Base-by-base conservation (phyloP, 2,113 vertebrate genomes). In the Ondatra zibethicus region DNA sequence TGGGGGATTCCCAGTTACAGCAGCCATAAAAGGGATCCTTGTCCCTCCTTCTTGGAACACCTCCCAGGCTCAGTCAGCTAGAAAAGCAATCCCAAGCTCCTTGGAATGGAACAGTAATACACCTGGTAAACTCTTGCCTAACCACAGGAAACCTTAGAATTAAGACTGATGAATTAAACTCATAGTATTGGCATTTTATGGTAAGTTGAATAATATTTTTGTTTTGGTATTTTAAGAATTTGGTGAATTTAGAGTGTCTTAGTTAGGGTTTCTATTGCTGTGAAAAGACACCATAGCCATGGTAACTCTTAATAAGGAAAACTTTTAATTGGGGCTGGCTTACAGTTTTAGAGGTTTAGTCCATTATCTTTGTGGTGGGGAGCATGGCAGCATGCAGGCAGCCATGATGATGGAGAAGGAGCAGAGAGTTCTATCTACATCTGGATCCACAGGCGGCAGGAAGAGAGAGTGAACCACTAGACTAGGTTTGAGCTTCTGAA, bases 161-260 rank as follows among this genome's bases (percentile, higher is more conserved):
- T 82, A 58, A 84, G 13, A 42, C 75, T 36, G 73, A 9, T 80
- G 72, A 84, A 84, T 14, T 89, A 96, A 90, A 61, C 27, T 23
- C 25, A 29, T 33, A 61, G 75, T 88, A 55, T 55, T 82, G 91
- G 27, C 58, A 70, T 65, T 90, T 84, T 90, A 4, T 93, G 52
- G 33, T 82, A 77, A 33, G 27, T 77, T 97, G 29, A 96, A 42
- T 92, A 95, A 85, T 33, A 80, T 23, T 93, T 95, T 94, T 58
- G 90, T 85, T 68, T 94, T 50, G 3, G 61, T 66, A 77, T 89
- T 91, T 96, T 72, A 93, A 96, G 73, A 77, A 89, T 50, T 45
- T 73, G 36, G 61, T 90, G 58, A 86, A n/a, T 92, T 92, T 92
- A 1, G n/a, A 39, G 8, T 73, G 7, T 73, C 70, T 73, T 39